Conservation (phyloP, 1,140 invertebrate genomes). For the Drosophila pseudoobscura region DNA sequence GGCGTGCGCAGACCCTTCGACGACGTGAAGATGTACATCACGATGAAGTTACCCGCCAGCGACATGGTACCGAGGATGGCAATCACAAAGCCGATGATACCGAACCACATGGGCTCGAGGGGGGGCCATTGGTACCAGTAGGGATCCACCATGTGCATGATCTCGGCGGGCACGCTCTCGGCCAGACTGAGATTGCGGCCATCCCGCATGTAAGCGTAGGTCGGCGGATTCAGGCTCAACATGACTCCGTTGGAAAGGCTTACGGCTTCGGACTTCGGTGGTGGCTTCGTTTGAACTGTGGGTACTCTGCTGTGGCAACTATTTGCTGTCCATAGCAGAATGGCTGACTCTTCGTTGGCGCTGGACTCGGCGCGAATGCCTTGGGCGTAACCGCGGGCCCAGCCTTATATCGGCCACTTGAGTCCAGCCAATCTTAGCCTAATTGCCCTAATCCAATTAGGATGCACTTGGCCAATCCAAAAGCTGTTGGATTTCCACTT, state of each 20-base stretch:
- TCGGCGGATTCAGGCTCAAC: slow-evolving; percentile 64
- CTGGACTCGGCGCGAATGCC: slow-evolving; percentile 63
- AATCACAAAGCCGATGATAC: slow-evolving; percentile 90
- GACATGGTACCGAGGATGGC: slow-evolving; percentile 88
- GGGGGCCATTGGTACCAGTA: slow-evolving; percentile 91
- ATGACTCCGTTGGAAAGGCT: slow-evolving; percentile 28
- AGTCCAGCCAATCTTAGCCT: slow-evolving; percentile 62
- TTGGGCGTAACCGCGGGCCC: slow-evolving; percentile 1
- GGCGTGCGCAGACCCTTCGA: slow-evolving; percentile 90
- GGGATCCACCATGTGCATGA: slow-evolving; percentile 88
- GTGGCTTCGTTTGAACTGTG: slow-evolving; percentile 43
- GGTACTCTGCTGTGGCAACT: slow-evolving; percentile 34
- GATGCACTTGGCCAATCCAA: slow-evolving; percentile 65
- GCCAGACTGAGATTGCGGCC: slow-evolving; percentile 88
- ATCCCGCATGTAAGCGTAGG: slow-evolving; percentile 60
- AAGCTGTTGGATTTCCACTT: slow-evolving; percentile 50
- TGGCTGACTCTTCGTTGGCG: slow-evolving; percentile 34
- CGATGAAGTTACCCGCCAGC: slow-evolving; percentile 90
- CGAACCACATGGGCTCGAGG: slow-evolving; percentile 91
- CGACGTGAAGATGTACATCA: slow-evolving; percentile 91
- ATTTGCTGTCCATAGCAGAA: slow-evolving; percentile 69
- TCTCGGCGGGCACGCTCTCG: slow-evolving; percentile 89
- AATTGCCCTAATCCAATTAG: slow-evolving; percentile 79
- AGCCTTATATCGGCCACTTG: slow-evolving; percentile 68
- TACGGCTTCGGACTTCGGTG: slow-evolving; percentile 28